These are phyloP conservation scores for Merodon equestris DNA, from an alignment of 2,888 invertebrate genomes.

Conservation along the genomic window DNA sequence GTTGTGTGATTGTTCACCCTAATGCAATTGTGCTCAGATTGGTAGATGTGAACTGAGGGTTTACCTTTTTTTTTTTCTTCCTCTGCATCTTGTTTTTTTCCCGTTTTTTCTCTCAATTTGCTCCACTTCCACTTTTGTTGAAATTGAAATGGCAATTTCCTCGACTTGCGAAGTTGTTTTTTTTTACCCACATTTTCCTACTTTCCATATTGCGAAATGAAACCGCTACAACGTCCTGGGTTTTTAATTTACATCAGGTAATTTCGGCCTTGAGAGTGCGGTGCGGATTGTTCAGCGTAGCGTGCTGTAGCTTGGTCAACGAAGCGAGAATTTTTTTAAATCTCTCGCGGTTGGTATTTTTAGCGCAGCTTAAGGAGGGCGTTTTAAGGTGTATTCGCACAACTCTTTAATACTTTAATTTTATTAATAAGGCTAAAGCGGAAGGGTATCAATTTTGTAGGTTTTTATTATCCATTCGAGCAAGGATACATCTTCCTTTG, in stretches of 20 bases:
- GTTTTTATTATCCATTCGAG: too few species aligned
- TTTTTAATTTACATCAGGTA: constrained; percentile 28
- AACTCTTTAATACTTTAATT: too few species aligned
- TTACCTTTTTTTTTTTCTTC: constrained; percentile 19
- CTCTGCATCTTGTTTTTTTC: constrained; percentile 25
- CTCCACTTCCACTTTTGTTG: constrained; percentile 53
- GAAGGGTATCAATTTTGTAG: too few species aligned
- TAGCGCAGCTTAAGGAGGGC: too few species aligned
- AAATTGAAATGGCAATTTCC: constrained; percentile 56
- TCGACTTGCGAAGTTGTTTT: constrained; percentile 20
- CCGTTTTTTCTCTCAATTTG: constrained; percentile 33
- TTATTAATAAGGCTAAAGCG: too few species aligned
- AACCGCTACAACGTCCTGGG: constrained; percentile 6
- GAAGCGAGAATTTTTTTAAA: too few species aligned
- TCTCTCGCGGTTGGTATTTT: too few species aligned
- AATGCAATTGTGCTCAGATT: constrained; percentile 60
- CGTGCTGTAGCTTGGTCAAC: neutral
- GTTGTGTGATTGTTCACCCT: constrained; percentile 51
- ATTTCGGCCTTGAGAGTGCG: constrained; percentile 41
- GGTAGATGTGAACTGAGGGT: constrained; percentile 34
- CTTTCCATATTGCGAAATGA: constrained; percentile 14
- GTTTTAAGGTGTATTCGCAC: too few species aligned
- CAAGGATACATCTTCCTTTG: too few species aligned
- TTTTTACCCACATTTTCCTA: constrained; percentile 4
- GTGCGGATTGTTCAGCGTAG: constrained; percentile 23